Evolutionary conservation across 2,113 vertebrate genomes (phyloP), one percentile per base, ranked within the genome.

Genomic region (Pogonocichla stellata): DNA sequence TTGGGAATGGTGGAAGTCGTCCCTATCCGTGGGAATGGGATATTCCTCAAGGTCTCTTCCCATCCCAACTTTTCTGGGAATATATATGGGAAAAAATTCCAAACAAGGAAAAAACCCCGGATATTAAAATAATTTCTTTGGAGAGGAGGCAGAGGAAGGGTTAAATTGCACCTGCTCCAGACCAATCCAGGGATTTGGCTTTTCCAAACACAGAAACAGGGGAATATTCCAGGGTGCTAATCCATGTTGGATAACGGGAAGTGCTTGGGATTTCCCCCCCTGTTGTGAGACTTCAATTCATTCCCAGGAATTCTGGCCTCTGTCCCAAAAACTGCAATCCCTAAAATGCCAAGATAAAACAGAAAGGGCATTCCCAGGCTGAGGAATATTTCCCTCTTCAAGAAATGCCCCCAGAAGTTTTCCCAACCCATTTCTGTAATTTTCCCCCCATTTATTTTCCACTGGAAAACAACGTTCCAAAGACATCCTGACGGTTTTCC

Each of bases 241-340:
- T 4, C 24, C 9, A 26, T 5, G 14, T 0, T 1, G 24, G 42
- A 20, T 25, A 34, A 50, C 0, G 1, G 22, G n/a, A 77, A 47
- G 12, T 1, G 7, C 6, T 62, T 28, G 24, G 31, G 40, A 7
- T 25, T n/a, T 11, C 1, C 18, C 19, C 4, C 24, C 22, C 9
- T 1, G 0, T 7, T 43, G 10, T 22, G 15, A 58, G 34, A 9
- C 2, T 28, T 12, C n/a, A 56, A 69, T 8, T 25, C 1, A 25
- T 47, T 58, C 60, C 25, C 56, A 1, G 33, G 8, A 48, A 33
- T 60, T 64, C 31, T 14, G 8, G 6, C n/a, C 10, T 51, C 38
- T 26, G 3, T 5, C 20, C 34, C 18, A n/a, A 62, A 60, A 8
- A 5, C 19, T 8, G 14, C 20, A 3, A 18, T 26, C 33, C 22